Base-by-base conservation (phyloP, 2,113 vertebrate genomes). In the Psammodynastes pulverulentus region DNA sequence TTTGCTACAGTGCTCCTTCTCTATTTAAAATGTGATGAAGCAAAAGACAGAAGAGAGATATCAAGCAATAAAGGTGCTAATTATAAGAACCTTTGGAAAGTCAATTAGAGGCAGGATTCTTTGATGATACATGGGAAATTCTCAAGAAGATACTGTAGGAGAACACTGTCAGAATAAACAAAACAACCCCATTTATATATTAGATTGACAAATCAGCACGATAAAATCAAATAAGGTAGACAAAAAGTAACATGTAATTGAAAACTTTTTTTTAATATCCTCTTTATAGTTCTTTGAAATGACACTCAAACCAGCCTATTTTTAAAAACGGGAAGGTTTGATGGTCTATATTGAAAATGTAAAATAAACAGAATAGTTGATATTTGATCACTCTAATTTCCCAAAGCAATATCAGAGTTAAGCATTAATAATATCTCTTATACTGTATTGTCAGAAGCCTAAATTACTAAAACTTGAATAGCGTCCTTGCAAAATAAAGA, bases 401-500 rank as follows among this genome's bases (percentile, higher is more conserved):
- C 54, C 23, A 3, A 91, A 53, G 39, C 19, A 90, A 87, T 56
- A 54, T 43, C 88, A 72, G 87, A 56, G 85, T 93, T 43, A 89
- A 91, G 45, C 51, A 53, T 92, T 67, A 94, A 34, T 92, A 93
- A 91, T 93, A 91, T 54, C 23, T 89, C 56, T 54, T 51, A 51
- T 7, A 51, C 52, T 85, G n/a, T 84, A 84, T 17, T 34, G 17
- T 58, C 51, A 49, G 21, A 48, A 91, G 85, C 62, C 90, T 45
- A 94, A 29, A 53, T 53, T 45, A 43, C 92, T 92, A 94, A 95
- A 93, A 95, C 94, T 54, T 93, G 86, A 46, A 89, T 93, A 49
- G 26, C 94, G 92, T 93, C 93, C 88, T 85, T 95, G 90, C 87
- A 95, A 96, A 94, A 89, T 94, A 93, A 92, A 91, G 39, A 92